phyloP scores from a whole-genome alignment of 2,113 vertebrate species.

The Perccottus glenii region DNA sequence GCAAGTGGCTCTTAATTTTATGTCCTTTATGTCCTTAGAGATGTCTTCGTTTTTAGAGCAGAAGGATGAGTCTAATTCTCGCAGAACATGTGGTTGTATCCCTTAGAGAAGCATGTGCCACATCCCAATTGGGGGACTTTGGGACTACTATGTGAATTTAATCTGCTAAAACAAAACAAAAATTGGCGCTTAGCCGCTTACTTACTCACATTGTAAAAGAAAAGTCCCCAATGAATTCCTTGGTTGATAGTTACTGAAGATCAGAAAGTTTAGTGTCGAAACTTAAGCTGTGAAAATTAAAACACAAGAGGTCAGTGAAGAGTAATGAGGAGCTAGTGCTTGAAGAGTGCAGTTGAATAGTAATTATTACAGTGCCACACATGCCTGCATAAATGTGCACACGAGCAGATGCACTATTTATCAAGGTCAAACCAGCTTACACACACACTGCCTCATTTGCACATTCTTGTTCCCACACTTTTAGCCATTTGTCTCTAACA shows the following conservation, averaged over 20 bases:
- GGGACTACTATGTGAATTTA: constrained; percentile 30
- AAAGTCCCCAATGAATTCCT: constrained; percentile 26
- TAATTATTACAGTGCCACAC: constrained; percentile 35
- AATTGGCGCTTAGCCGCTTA: constrained; percentile 14
- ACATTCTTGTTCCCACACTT: background rate
- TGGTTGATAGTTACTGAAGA: background rate
- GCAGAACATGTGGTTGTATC: background rate
- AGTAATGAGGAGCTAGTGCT: constrained; percentile 49
- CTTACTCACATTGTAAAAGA: constrained; percentile 9
- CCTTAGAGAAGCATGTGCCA: constrained; percentile 12
- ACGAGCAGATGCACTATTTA: background rate
- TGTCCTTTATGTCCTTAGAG: constrained; percentile 13
- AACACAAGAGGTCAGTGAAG: constrained; percentile 43
- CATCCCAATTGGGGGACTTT: constrained; percentile 29
- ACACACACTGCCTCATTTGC: background rate
- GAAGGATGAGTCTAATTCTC: background rate
- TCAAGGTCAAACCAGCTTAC: constrained; percentile 12
- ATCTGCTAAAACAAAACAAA: constrained; percentile 31
- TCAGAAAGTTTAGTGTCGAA: constrained; percentile 55
- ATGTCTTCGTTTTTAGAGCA: background rate
- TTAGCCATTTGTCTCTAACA: background rate
- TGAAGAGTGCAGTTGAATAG: constrained; percentile 38
- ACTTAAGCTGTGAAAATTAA: constrained; percentile 46
- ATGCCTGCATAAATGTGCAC: constrained; percentile 9
- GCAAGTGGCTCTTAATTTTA: background rate